Conservation (phyloP, 2,888 invertebrate genomes). For the Trachelus stipa region DNA sequence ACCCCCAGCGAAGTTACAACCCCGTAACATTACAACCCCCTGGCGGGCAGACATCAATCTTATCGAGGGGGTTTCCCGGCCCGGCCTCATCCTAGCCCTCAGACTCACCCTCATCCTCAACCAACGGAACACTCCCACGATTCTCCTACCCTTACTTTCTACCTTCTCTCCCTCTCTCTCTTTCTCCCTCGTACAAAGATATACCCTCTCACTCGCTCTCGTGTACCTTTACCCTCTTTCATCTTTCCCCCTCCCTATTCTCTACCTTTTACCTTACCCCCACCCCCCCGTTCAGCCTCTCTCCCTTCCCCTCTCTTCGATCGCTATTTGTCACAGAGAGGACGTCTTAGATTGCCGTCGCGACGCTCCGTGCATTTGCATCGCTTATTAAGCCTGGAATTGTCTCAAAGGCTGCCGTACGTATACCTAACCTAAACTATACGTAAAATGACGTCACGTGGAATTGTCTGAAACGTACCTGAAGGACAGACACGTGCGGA, state of each 20-base stretch:
- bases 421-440: too few species aligned
- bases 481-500: too few species aligned
- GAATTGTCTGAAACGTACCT: too few species aligned
- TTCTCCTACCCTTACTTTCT: not conserved
- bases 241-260: not conserved
- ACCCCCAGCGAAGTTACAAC: slow-evolving; percentile 19
- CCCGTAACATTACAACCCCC: slow-evolving; percentile 26
- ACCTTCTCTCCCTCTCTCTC: not conserved
- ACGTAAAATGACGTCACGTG: too few species aligned
- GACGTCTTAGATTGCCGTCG: slow-evolving; percentile 21
- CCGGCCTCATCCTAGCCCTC: too few species aligned
- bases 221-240: not conserved
- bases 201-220: too few species aligned
- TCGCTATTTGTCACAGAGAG: slow-evolving; percentile 25
- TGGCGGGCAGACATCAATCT: slow-evolving; percentile 25
- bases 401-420: not conserved
- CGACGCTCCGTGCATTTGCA: slow-evolving; percentile 23
- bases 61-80: slow-evolving; percentile 20
- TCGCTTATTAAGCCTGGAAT: slow-evolving; percentile 19
- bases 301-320: slow-evolving; percentile 7
- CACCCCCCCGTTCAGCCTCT: too few species aligned
- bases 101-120: too few species aligned
- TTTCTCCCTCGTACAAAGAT: not conserved
- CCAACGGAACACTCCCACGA: not conserved
- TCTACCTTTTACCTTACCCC: too few species aligned